Evolutionary conservation across 2,113 vertebrate species (phyloP), one percentile per base, ranked within the genome.

Genomic region (Varanus komodoensis): DNA sequence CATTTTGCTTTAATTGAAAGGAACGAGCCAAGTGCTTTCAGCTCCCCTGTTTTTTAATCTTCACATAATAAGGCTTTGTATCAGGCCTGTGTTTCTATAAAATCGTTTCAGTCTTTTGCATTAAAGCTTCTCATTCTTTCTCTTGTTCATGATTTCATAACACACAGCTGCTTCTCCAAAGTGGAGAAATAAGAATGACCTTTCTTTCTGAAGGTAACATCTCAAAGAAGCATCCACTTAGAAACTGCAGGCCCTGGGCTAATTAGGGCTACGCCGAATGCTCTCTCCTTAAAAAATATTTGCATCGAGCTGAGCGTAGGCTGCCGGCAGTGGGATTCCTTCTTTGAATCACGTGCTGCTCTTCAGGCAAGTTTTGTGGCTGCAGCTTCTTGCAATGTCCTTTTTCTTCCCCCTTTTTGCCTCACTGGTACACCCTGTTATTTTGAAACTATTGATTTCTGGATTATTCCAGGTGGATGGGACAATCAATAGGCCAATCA

Each of bases 91-190:
- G 6, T 90, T 57, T 89, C 15, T 0, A 34, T 84, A 50, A 84
- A 89, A 84, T 67, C 21, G 6, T 89, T 89, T 86, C 44, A 61
- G 29, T 61, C 89, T 75, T 5, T 19, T 57, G 82, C 87, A 77
- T 87, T 52, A 34, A 71, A 29, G 6, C 87, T 87, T 69, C 84
- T 82, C 4, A 0, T 1, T 82, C 2, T 38, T 34, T 32, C 21
- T 75, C 8, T 0, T 32, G 4, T 50, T 8, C 0, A 0, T 80
- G 79, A 81, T 78, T 87, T 34, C 3, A 23, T 0, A 79, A 67
- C 7, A 6, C 87, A 0, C 71, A 25, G 7, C 50, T 74, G 34
- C 8, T 29, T 17, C 7, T 25, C 23, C 64, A 87, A 74, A 77
- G 34, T 69, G 82, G 52, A 84, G 48, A 50, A 54, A 68, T n/a